Conservation (phyloP, 1,140 invertebrate species). For the Sitobion miscanthi region DNA sequence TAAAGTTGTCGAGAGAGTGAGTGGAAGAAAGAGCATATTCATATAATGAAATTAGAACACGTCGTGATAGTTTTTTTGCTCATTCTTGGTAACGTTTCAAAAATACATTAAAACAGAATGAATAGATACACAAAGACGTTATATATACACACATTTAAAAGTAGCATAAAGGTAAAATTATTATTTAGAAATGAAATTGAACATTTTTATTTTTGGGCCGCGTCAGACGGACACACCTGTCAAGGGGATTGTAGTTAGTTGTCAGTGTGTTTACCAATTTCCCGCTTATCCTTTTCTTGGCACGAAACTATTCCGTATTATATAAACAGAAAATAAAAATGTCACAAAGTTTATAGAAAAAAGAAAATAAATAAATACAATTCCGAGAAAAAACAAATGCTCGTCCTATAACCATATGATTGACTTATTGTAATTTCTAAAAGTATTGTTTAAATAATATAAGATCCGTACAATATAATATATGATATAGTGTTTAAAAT, state of each 20-base stretch:
- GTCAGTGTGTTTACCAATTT: conserved; percentile 47
- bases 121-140: conserved; percentile 43
- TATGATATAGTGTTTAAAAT: not conserved
- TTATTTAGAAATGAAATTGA: conserved; percentile 56
- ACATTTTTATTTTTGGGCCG: conserved; percentile 54
- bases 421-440: not conserved
- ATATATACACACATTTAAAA: conserved; percentile 47
- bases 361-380: conserved; percentile 41
- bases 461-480: not conserved
- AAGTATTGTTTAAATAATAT: not conserved
- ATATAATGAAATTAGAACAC: conserved; percentile 46
- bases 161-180: conserved; percentile 50
- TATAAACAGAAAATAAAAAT: conserved; percentile 55
- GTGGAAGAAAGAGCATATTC: not conserved
- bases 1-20: not conserved
- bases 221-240: conserved; percentile 53
- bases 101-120: conserved; percentile 52
- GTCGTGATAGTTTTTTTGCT: conserved; percentile 26
- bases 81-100: conserved; percentile 42
- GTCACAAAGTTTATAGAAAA: conserved; percentile 49
- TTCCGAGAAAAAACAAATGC: not conserved
- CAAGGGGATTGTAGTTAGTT: conserved; percentile 53
- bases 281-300: conserved; percentile 44
- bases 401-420: not conserved
- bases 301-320: conserved; percentile 30